Evolutionary conservation across 2,797 vertebrate species (phyloP).

Genomic region (Hippocampus kuda): DNA sequence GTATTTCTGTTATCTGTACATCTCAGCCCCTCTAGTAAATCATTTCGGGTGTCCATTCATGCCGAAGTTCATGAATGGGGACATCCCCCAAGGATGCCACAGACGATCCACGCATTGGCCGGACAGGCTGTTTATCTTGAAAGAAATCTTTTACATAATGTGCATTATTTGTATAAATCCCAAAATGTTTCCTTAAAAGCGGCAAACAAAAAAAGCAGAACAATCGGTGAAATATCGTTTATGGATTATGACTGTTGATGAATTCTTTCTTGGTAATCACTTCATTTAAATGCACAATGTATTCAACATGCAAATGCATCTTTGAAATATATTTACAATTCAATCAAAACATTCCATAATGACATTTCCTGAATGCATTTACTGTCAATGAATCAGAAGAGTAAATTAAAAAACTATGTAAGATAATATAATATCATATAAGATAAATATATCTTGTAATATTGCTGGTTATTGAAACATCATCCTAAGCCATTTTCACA

Average conservation of each 20-base stretch:
- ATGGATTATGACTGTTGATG: no score
- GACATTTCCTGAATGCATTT: neutral
- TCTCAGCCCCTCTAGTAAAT: slow-evolving; percentile 2
- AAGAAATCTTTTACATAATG: no score
- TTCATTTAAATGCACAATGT: no score
- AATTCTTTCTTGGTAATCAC: no score
- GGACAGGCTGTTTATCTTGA: slow-evolving; percentile 11
- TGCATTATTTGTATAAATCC: neutral
- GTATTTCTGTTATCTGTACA: slow-evolving; percentile 7
- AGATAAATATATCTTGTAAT: neutral
- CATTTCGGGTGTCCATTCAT: slow-evolving; percentile 22
- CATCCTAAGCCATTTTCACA: neutral
- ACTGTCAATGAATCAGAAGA: neutral
- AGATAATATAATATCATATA: no score
- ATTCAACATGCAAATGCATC: no score
- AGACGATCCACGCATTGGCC: slow-evolving; percentile 18
- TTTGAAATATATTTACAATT: no score
- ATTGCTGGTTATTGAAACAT: neutral
- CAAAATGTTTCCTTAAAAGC: neutral
- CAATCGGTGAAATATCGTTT: no score
- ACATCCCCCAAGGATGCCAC: slow-evolving; percentile 13
- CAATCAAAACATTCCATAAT: no score
- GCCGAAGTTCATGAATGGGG: neutral
- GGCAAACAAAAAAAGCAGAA: no score
- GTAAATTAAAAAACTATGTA: no score